phyloP scores from a whole-genome alignment of 2,113 vertebrate species.

The Megaptera novaeangliae region DNA sequence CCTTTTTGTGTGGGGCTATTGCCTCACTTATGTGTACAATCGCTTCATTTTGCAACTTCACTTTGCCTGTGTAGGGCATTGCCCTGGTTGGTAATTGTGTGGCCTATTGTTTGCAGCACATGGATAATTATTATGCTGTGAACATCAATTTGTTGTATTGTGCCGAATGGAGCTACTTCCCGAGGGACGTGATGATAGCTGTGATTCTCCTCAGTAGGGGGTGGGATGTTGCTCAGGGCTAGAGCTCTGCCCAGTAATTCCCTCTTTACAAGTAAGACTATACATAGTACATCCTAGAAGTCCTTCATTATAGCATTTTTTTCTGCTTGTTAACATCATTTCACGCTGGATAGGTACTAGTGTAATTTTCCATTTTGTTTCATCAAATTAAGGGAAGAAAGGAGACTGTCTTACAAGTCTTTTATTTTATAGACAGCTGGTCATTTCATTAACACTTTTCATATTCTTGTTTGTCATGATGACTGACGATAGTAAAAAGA shows the following conservation, averaged over 20 bases:
- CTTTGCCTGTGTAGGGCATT: conserved; percentile 67
- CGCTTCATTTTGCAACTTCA: conserved; percentile 66
- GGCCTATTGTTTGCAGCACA: conserved; percentile 74
- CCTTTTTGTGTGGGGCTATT: conserved; percentile 34
- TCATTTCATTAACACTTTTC: conserved; percentile 84
- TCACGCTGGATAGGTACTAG: conserved; percentile 72
- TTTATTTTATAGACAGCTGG: conserved; percentile 82
- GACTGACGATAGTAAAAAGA: conserved; percentile 79
- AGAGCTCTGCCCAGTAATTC: conserved; percentile 75
- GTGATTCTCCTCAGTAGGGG: conserved; percentile 71
- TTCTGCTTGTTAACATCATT: conserved; percentile 73
- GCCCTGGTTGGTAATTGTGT: conserved; percentile 70
- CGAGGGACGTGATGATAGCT: conserved; percentile 67
- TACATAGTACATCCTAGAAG: conserved; percentile 76
- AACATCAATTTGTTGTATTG: conserved; percentile 73
- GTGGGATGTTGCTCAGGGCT: conserved; percentile 72
- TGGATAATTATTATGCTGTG: conserved; percentile 75
- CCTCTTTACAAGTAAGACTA: conserved; percentile 73
- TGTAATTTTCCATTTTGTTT: conserved; percentile 83
- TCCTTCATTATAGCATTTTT: conserved; percentile 72
- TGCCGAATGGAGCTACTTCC: conserved; percentile 62
- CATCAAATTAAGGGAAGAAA: conserved; percentile 80
- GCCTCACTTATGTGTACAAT: conserved; percentile 72
- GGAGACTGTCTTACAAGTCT: conserved; percentile 75
- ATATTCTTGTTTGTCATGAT: conserved; percentile 83